A percentile compares a stretch with the other conserved stretches of the same genome.
phyloP scores from a whole-genome alignment of 2,113 vertebrate genomes.

The Syngnathus scovelli region DNA sequence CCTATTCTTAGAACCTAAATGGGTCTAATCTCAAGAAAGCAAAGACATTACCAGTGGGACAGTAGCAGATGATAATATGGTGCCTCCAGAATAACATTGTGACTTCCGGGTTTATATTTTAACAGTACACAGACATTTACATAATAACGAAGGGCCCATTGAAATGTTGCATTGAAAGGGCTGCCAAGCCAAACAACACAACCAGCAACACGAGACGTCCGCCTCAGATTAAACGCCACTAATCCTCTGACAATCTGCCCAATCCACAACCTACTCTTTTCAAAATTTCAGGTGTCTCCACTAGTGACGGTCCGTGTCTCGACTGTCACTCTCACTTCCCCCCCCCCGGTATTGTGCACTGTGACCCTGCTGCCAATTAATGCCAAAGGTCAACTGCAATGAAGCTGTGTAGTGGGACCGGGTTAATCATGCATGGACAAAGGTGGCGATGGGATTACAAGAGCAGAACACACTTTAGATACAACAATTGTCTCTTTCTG shows the following conservation, averaged over 20 bases:
- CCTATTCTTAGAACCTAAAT: slow-evolving; percentile 52
- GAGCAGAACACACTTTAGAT: not conserved
- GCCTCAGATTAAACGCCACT: slow-evolving; percentile 18
- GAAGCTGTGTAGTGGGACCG: slow-evolving; percentile 23
- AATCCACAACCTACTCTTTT: slow-evolving; percentile 30
- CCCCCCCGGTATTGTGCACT: slow-evolving; percentile 18
- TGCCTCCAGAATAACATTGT: not conserved
- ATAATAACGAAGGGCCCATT: not conserved
- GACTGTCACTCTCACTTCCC: slow-evolving; percentile 38
- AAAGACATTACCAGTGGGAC: not conserved
- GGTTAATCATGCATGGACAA: slow-evolving; percentile 19
- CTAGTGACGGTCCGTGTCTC: slow-evolving; percentile 24
- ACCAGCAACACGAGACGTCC: slow-evolving; percentile 6
- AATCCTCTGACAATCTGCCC: slow-evolving; percentile 19
- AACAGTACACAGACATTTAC: not conserved
- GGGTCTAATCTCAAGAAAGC: slow-evolving; percentile 31
- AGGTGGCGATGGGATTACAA: slow-evolving; percentile 2
- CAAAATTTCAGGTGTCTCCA: slow-evolving; percentile 11
- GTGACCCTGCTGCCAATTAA: slow-evolving; percentile 17
- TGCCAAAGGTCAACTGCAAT: slow-evolving; percentile 17
- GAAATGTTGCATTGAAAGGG: not conserved
- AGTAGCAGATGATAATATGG: not conserved
- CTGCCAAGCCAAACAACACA: not conserved
- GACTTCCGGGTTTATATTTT: not conserved
- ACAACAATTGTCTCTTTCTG: not conserved